Evolutionary conservation across 2,113 vertebrate species (phyloP).

Genomic region (Podiceps cristatus): DNA sequence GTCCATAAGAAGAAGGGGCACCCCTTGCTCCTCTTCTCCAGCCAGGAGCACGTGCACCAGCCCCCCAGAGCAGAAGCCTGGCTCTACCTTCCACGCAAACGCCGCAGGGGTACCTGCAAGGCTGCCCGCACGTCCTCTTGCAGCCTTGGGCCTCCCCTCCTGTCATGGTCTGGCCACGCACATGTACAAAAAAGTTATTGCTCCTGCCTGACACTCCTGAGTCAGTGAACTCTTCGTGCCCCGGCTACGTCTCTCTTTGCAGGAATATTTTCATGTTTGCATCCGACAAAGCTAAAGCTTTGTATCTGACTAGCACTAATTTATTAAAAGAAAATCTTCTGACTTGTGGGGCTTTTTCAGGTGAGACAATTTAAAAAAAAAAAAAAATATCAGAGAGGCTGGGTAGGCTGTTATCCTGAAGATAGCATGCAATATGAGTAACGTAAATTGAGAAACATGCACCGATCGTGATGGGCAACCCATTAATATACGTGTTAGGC

Average conservation of each 20-base stretch:
- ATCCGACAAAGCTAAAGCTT: not conserved
- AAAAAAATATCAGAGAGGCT: not conserved
- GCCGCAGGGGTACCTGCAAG: not conserved
- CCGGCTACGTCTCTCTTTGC: not conserved
- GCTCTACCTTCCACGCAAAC: not conserved
- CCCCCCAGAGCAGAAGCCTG: not conserved
- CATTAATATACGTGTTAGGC: not conserved
- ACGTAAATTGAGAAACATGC: not conserved
- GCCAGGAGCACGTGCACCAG: not conserved
- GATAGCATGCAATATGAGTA: not conserved
- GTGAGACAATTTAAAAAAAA: not conserved
- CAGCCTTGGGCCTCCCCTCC: not conserved
- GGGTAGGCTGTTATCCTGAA: not conserved
- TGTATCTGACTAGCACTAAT: not conserved
- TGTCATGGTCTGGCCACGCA: not conserved
- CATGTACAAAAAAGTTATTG: rapidly evolving
- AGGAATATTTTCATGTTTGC: not conserved
- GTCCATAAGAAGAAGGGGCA: not conserved
- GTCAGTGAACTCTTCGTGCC: not conserved
- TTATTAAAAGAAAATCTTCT: not conserved
- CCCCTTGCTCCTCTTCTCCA: not conserved
- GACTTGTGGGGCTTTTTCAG: not conserved
- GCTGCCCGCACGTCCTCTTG: rapidly evolving
- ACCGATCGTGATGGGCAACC: not conserved
- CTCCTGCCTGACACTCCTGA: not conserved